Evolutionary conservation across 1,140 invertebrate species (phyloP).

Genomic region (Ruditapes philippinarum): DNA sequence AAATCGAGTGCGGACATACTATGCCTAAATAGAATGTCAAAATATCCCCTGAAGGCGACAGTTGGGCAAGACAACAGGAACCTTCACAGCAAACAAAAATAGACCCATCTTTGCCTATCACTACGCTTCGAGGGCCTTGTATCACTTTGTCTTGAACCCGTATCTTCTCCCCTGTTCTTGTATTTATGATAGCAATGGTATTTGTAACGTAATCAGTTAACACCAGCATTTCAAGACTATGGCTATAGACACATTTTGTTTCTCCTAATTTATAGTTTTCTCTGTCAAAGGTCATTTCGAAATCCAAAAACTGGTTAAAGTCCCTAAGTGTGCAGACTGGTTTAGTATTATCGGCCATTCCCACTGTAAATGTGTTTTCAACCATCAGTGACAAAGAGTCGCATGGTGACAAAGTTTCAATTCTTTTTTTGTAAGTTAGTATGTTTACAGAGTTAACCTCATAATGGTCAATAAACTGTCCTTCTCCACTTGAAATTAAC

Average conservation of each 20-base stretch:
- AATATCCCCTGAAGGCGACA: neutral
- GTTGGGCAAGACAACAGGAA: neutral
- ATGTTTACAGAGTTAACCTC: neutral
- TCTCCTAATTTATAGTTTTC: neutral
- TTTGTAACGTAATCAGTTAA: neutral
- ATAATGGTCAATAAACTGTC: neutral
- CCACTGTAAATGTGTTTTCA: neutral
- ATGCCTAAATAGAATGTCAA: neutral
- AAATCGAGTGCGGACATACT: neutral
- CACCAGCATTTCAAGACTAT: neutral
- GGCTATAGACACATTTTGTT: neutral
- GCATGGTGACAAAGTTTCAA: neutral
- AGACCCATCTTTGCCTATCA: neutral
- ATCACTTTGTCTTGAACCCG: neutral
- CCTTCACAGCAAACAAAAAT: neutral
- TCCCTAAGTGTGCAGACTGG: neutral
- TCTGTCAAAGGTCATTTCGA: neutral
- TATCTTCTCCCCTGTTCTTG: neutral
- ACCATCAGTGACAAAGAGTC: neutral
- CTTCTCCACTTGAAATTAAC: neutral
- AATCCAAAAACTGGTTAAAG: neutral
- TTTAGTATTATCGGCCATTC: neutral
- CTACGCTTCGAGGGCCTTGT: neutral
- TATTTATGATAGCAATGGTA: neutral
- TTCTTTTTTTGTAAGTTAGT: neutral